Evolutionary conservation across 2,888 invertebrate species (phyloP), one percentile per base, ranked within the genome.

Genomic region (Drosophila siamana): DNA sequence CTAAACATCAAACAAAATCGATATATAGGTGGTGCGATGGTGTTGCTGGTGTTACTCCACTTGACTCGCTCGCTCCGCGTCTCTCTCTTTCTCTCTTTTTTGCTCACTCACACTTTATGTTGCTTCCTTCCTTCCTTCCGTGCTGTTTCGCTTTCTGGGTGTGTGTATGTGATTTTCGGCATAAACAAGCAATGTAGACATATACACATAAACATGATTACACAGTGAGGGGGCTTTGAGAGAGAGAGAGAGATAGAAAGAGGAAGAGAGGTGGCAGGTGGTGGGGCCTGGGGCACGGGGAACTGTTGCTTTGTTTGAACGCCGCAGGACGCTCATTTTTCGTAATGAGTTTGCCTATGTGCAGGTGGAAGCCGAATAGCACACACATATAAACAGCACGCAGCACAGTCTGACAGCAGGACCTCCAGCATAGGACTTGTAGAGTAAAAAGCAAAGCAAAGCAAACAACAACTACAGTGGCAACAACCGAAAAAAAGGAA

Each of bases 1-100:
- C 74, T 73, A 89, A 85, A 87, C 85, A 85, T 89, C 88, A 85
- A 85, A 85, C 89, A 85, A 85, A 85, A 85, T 85, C 85, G 88
- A 85, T 89, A 89, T 85, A 56, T 70, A 80, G 88, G 82, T 61
- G 86, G 74, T 22, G 82, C 62, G 86, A 71, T 22, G 50, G 54
- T 28, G 50, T 33, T 51, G 44, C 7, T 51, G 51, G 5, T 57
- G 44, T 16, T 33, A 33, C n/a, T 30, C 11, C 19, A 15, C 47
- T 43, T 24, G 33, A 15, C 47, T 43, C 22, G 22, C 16, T 22
- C 24, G n/a, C n/a, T n/a, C n/a, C n/a, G n/a, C n/a, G n/a, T 24
- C 24, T 3, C 44, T 22, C 22, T 11, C 52, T 40, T 4, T 15
- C 22, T 4, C 4, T 24, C 16, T 16, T 8, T 3, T 16, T 8